Percentiles rank a stretch among this genome's conserved stretches.
Conservation (phyloP, 2,797 vertebrate species). For the Steatocranus sp. region DNA sequence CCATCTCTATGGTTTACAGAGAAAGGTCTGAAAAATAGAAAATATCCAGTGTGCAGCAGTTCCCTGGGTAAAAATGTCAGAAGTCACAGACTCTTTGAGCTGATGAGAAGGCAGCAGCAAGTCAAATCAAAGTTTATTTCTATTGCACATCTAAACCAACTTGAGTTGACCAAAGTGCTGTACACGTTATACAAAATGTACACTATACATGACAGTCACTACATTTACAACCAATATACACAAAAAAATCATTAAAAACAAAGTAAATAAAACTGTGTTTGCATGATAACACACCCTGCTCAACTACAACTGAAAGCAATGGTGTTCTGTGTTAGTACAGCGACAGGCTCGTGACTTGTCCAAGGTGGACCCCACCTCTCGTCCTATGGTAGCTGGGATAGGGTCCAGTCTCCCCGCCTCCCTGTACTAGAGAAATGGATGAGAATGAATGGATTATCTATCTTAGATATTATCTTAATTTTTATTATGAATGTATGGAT, state of each 20-base stretch:
- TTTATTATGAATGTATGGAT: neutral
- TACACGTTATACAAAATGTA: neutral
- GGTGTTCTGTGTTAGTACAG: neutral
- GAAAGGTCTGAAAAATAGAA: neutral
- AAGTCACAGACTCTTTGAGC: neutral
- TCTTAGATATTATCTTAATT: neutral
- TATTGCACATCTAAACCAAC: neutral
- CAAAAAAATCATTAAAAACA: accelerated
- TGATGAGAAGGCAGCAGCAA: neutral
- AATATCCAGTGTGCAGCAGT: neutral
- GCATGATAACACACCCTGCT: neutral
- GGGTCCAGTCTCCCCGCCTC: neutral
- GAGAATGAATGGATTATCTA: neutral
- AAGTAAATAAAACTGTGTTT: neutral
- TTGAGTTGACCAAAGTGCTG: neutral
- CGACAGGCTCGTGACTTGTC: neutral
- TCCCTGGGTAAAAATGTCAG: neutral
- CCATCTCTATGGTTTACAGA: neutral
- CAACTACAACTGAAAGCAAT: neutral
- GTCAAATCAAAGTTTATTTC: neutral
- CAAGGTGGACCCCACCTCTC: neutral
- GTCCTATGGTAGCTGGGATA: neutral
- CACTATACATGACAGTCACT: neutral
- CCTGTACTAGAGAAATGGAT: neutral
- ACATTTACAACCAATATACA: neutral